Conservation (phyloP, 2,888 invertebrate genomes). For the Patella caerulea region DNA sequence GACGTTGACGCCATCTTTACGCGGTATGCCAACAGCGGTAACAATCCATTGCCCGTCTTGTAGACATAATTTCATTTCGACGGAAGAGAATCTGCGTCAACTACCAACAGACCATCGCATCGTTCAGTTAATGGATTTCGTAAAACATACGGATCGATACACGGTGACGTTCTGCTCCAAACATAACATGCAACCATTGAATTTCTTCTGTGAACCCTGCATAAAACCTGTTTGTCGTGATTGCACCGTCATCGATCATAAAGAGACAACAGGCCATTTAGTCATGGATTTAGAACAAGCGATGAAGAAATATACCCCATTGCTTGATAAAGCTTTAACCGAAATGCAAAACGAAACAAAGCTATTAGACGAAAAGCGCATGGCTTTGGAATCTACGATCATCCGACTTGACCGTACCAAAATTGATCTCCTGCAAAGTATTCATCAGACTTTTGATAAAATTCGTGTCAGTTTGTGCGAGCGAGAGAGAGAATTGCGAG, state of each 20-base stretch:
- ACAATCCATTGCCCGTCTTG: slow-evolving; percentile 58
- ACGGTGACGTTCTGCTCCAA: slow-evolving; percentile 59
- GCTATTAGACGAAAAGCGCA: slow-evolving; percentile 46
- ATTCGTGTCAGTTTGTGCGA: slow-evolving; percentile 51
- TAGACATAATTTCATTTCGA: slow-evolving; percentile 50
- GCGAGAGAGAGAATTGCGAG: slow-evolving; percentile 54
- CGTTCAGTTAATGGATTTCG: slow-evolving; percentile 63
- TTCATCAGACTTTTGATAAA: slow-evolving; percentile 50
- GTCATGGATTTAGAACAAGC: slow-evolving; percentile 61
- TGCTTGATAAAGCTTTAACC: slow-evolving; percentile 50
- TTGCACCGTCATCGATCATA: slow-evolving; percentile 62
- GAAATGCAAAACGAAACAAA: slow-evolving; percentile 53
- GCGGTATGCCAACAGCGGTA: slow-evolving; percentile 47
- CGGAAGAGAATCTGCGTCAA: slow-evolving; percentile 51
- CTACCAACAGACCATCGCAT: slow-evolving; percentile 60
- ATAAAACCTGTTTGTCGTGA: slow-evolving; percentile 56
- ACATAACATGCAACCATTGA: slow-evolving; percentile 58
- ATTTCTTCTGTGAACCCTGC: slow-evolving; percentile 65
- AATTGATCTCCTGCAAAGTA: slow-evolving; percentile 45
- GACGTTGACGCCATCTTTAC: slow-evolving; percentile 38
- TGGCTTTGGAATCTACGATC: slow-evolving; percentile 45
- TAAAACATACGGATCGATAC: slow-evolving; percentile 55
- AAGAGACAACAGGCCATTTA: slow-evolving; percentile 48
- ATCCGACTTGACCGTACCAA: slow-evolving; percentile 44
- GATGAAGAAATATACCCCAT: slow-evolving; percentile 52